Percentiles rank a stretch among this genome's conserved stretches.
phyloP scores from a whole-genome alignment of 2,113 vertebrate genomes.

The Rutilus rutilus region DNA sequence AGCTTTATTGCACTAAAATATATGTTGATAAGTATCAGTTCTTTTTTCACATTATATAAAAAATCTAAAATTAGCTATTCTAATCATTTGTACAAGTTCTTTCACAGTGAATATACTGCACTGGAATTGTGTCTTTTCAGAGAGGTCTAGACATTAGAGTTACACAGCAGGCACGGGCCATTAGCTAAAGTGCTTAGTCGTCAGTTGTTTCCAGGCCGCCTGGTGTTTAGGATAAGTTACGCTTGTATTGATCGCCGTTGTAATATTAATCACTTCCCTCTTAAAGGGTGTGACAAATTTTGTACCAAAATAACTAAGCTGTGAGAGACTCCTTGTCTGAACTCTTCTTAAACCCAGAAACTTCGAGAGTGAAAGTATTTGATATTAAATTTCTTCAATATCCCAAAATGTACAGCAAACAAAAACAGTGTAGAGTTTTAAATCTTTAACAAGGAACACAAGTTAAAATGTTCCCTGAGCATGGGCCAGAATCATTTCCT shows the following conservation, averaged over 20 bases:
- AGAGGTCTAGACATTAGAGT: conserved; percentile 27
- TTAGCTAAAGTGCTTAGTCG: conserved; percentile 29
- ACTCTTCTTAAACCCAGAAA: conserved; percentile 1
- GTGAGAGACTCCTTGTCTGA: conserved; percentile 25
- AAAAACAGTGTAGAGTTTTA: background rate
- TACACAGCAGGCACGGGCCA: conserved; percentile 16
- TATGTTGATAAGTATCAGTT: conserved; percentile 16
- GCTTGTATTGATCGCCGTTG: conserved; percentile 11
- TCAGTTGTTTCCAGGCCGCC: conserved; percentile 34
- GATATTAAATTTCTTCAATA: background rate
- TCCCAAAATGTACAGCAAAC: background rate
- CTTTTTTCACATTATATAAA: conserved; percentile 29
- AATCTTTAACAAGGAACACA: conserved; percentile 13
- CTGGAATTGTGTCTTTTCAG: background rate
- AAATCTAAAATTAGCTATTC: background rate
- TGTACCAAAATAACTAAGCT: conserved; percentile 12
- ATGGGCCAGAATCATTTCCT: conserved; percentile 22
- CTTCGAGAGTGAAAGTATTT: background rate
- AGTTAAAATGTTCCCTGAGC: conserved; percentile 19
- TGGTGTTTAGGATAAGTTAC: conserved; percentile 42
- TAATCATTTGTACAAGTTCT: background rate
- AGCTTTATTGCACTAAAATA: conserved; percentile 11
- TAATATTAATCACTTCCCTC: conserved; percentile 33
- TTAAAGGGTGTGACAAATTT: conserved; percentile 27
- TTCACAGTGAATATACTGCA: background rate